Base-by-base conservation (phyloP, 2,888 invertebrate species). In the Pristionchus entomophagus region DNA sequence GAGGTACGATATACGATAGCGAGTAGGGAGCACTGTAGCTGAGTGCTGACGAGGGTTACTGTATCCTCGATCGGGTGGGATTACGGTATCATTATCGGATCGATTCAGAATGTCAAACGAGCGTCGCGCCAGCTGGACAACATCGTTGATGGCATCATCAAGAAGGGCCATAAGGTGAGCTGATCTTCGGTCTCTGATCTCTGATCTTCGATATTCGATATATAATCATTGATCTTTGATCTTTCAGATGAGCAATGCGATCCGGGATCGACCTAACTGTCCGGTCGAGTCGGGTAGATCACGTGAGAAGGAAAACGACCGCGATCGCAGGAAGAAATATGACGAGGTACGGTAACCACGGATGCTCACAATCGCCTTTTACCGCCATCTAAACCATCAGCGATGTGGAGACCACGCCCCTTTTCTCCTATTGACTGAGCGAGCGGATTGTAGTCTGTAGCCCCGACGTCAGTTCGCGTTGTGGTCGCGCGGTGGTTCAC, bases 241-340 rank as follows among this genome's bases (percentile, higher is more conserved):
- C 69, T 69, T 38, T 69, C 41, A 73, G 73, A 41, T 73, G 26
- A 73, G 45, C n/a, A 73, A 73, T n/a, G 73, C n/a, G 8, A 73
- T 38, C 26, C 38, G 32, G 73, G 6, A 38, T 10, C 38, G 41
- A 41, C n/a, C n/a, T n/a, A 26, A 45, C 26, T n/a, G 17, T 14
- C 35, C 65, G 65, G 4, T 14, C 65, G 65, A 65, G 35, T 10
- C 32, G 35, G 8, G 17, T 26, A 4, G 8, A 35, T 5, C 35
- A 26, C 1, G 41, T 35, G 73, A 45, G 41, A 73, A 22, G 41
- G 14, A 41, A n/a, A 14, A 32, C 10, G 32, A 29, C 32, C 10
- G 29, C 62, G 62, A 10, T 5, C 45, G 1, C 29, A 69, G 38
- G 65, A 29, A 35, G 65, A 65, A 65, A 12, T n/a, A 73, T 41